These are phyloP conservation scores for Pemphredon lugubris DNA, from an alignment of 2,888 invertebrate species.

Conservation along the genomic window DNA sequence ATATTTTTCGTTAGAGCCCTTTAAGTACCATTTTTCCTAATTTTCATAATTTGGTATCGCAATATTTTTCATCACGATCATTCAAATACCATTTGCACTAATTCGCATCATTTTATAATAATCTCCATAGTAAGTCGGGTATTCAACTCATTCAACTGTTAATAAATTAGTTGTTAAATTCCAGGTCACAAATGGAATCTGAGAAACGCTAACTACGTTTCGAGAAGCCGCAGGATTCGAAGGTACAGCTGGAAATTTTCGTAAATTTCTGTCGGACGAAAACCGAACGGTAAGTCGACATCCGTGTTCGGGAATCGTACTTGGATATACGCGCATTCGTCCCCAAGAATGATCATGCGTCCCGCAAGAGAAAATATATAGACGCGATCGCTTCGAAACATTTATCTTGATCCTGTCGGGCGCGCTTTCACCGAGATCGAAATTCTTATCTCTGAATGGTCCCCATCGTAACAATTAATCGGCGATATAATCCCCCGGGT, in stretches of 20 bases:
- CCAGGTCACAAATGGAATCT: not conserved
- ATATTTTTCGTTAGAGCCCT: too few relatives aligned
- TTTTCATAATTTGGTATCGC: too few relatives aligned
- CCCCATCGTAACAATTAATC: conserved; percentile 27
- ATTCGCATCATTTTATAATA: too few relatives aligned
- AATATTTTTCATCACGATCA: too few relatives aligned
- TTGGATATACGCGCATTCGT: not conserved
- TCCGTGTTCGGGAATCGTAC: not conserved
- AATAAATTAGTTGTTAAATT: too few relatives aligned
- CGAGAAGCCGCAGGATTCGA: conserved; percentile 24
- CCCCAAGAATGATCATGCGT: too few relatives aligned
- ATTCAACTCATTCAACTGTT: too few relatives aligned
- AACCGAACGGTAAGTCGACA: conserved; percentile 20
- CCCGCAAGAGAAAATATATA: too few relatives aligned
- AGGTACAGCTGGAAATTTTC: conserved; percentile 26
- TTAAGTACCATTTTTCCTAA: too few relatives aligned
- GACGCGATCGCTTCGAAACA: conserved; percentile 17
- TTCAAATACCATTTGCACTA: too few relatives aligned
- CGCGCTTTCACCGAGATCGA: conserved; percentile 50
- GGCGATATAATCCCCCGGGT: not conserved
- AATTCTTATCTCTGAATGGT: conserved; percentile 31
- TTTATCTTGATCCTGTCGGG: conserved; percentile 48
- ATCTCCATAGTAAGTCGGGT: too few relatives aligned
- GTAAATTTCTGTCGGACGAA: conserved; percentile 31
- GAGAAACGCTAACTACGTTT: too few relatives aligned